Evolutionary conservation across 2,888 invertebrate species (phyloP).

Genomic region (Stenotaenia linearis): DNA sequence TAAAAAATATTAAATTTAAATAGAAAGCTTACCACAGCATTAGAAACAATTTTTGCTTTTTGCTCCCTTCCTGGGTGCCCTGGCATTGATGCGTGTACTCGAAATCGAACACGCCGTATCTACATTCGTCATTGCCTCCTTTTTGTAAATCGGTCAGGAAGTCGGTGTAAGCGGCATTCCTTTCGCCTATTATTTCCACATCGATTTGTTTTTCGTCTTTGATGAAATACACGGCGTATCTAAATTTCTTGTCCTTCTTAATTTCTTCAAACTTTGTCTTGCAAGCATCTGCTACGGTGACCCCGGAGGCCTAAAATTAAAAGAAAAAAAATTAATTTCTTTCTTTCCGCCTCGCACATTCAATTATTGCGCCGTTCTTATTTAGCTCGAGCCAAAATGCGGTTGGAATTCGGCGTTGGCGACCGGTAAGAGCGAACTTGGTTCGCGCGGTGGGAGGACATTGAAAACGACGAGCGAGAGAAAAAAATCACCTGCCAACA

Average conservation of each 20-base stretch:
- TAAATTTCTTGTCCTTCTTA: slow-evolving; percentile 95
- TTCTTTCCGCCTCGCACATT: no score
- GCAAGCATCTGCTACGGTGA: slow-evolving; percentile 90
- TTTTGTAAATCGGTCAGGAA: slow-evolving; percentile 89
- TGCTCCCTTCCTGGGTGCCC: slow-evolving; percentile 80
- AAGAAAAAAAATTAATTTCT: slow-evolving; percentile 32
- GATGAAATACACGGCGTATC: slow-evolving; percentile 94
- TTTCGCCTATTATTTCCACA: slow-evolving; percentile 79
- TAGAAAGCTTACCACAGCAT: slow-evolving; percentile 70
- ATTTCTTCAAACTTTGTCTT: slow-evolving; percentile 94
- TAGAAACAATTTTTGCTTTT: slow-evolving; percentile 95
- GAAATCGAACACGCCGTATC: slow-evolving; percentile 96
- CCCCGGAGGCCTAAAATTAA: slow-evolving; percentile 76
- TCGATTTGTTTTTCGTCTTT: slow-evolving; percentile 94
- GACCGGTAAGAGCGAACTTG: no score
- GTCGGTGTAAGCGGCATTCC: slow-evolving; percentile 86
- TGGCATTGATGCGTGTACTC: slow-evolving; percentile 97
- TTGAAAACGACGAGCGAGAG: no score
- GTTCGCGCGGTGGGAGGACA: neutral
- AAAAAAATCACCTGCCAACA: slow-evolving; percentile 4
- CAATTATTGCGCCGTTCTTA: no score
- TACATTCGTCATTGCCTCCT: slow-evolving; percentile 92
- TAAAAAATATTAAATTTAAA: neutral
- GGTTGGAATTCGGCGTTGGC: no score
- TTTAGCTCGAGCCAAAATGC: no score